Evolutionary conservation across 2,888 invertebrate genomes (phyloP).

Genomic region (Epirrita christyi): DNA sequence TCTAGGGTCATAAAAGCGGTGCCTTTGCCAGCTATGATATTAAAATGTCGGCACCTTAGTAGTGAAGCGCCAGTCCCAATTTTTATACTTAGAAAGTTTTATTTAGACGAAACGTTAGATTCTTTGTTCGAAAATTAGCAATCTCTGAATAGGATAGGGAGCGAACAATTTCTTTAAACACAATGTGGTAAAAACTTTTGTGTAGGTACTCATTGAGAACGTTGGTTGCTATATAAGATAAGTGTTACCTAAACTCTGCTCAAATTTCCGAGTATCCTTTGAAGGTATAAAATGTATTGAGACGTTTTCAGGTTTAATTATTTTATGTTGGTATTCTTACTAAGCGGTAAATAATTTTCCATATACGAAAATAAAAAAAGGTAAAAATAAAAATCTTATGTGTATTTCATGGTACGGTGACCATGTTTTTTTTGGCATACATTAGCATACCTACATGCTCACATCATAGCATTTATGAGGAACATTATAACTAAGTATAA

Average conservation of each 20-base stretch:
- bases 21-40: constrained; percentile 66
- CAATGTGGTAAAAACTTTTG: constrained; percentile 32
- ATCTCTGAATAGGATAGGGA: constrained; percentile 43
- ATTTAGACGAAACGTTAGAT: constrained; percentile 68
- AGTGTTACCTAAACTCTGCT: constrained; percentile 20
- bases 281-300: too few relatives aligned
- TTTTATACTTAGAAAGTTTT: constrained; percentile 69
- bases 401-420: too few relatives aligned
- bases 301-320: too few relatives aligned
- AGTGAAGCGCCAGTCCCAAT: constrained; percentile 57
- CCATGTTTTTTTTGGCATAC: too few relatives aligned
- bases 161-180: constrained; percentile 22
- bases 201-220: constrained; percentile 23
- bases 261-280: constrained; percentile 18
- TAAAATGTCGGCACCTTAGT: constrained; percentile 72
- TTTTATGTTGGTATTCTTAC: too few relatives aligned
- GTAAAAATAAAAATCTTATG: too few relatives aligned
- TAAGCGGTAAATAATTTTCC: too few relatives aligned
- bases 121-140: constrained; percentile 49
- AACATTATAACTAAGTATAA: too few relatives aligned
- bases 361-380: too few relatives aligned
- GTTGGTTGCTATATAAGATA: constrained; percentile 26
- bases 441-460: too few relatives aligned
- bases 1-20: constrained; percentile 65
- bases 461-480: too few relatives aligned